Percentiles rank a stretch among this genome's conserved stretches.
Conservation (phyloP, 2,113 vertebrate genomes). For the Sorex fumeus region DNA sequence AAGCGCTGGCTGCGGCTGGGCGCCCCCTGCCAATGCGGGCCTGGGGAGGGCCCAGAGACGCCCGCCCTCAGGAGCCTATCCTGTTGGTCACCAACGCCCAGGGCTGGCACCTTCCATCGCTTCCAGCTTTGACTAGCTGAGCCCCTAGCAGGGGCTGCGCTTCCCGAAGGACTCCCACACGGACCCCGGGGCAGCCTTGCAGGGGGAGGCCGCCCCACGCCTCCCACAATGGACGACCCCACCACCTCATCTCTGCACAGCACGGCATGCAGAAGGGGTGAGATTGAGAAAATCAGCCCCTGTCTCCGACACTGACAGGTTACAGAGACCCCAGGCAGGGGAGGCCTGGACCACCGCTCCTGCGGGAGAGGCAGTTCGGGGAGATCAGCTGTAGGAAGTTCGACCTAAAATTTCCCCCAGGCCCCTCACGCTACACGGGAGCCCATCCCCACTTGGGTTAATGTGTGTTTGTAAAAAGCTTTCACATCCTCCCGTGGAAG, state of each 20-base stretch:
- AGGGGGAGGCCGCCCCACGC: background rate
- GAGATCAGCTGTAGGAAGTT: constrained; percentile 70
- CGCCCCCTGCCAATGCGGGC: background rate
- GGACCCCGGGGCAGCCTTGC: constrained; percentile 19
- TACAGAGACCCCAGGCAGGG: background rate
- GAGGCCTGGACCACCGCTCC: constrained; percentile 14
- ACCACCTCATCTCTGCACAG: constrained; percentile 8
- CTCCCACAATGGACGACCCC: background rate
- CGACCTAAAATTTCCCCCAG: constrained; percentile 63
- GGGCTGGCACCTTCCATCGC: background rate
- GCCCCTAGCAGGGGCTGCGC: background rate
- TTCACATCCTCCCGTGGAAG: constrained; percentile 70
- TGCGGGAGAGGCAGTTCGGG: constrained; percentile 1
- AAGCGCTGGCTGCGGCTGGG: background rate
- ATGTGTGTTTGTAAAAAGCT: constrained; percentile 74
- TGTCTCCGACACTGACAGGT: constrained; percentile 19
- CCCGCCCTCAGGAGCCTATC: background rate
- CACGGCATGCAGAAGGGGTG: constrained; percentile 5
- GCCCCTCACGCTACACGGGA: constrained; percentile 52
- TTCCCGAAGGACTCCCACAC: constrained; percentile 44
- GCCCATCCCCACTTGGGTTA: constrained; percentile 69
- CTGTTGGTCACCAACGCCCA: background rate
- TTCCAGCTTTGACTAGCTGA: background rate
- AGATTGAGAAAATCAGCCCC: constrained; percentile 56
- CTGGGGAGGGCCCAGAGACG: too few species aligned